Percentiles rank a stretch among this genome's conserved stretches.
Conservation (phyloP, 2,888 invertebrate genomes). For the Ametastegia equiseti region DNA sequence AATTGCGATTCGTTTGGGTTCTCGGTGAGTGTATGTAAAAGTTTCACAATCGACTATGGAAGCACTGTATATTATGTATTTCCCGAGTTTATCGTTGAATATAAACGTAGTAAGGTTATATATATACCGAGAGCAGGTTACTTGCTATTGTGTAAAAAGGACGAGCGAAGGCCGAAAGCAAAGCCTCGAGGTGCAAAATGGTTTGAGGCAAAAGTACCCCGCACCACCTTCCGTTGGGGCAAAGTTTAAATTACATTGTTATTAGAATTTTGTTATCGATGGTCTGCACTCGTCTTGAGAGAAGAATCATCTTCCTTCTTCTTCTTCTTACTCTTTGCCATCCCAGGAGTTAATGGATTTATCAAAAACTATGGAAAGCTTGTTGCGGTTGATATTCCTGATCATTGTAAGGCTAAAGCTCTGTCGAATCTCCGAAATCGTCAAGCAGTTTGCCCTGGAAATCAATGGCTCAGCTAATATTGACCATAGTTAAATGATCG, state of each 20-base stretch:
- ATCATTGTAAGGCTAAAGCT: no score
- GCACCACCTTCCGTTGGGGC: constrained; percentile 3
- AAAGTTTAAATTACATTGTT: constrained; percentile 46
- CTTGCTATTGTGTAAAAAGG: background rate
- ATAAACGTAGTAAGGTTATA: no score
- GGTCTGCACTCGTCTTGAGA: constrained; percentile 10
- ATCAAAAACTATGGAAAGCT: no score
- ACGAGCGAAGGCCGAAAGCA: background rate
- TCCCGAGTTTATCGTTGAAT: constrained; percentile 13
- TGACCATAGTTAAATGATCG: no score
- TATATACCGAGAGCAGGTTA: background rate
- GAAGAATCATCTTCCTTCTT: background rate
- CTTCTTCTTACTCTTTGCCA: background rate
- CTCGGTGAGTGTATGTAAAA: no score
- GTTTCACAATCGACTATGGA: no score
- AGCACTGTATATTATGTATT: background rate
- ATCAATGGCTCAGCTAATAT: no score
- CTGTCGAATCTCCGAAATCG: no score
- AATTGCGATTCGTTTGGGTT: no score
- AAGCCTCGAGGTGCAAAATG: constrained; percentile 15
- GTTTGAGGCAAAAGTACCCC: background rate
- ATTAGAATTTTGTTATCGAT: constrained; percentile 45
- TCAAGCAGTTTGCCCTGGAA: no score
- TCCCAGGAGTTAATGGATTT: background rate
- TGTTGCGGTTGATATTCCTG: no score